Evolutionary conservation across 2,113 vertebrate genomes (phyloP), one percentile per base, ranked within the genome.

Genomic region (Phocoena sinus): DNA sequence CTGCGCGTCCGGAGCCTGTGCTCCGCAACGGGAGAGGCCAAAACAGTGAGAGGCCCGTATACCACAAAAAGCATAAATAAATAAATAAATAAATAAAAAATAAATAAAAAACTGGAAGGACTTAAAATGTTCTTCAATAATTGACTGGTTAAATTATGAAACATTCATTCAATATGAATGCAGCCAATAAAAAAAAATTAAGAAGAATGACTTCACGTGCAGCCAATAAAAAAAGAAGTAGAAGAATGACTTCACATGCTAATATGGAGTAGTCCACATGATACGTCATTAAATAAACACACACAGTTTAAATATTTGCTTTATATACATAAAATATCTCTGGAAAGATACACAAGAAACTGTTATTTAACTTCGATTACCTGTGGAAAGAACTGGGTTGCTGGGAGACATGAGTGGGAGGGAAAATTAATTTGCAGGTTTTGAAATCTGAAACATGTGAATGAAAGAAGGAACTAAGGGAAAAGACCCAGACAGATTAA

Each of bases 361-460:
- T 38, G n/a, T 74, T 53, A 53, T 6, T 53, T 71, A 95, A 86
- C 44, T 70, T 79, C 41, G 3, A 92, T 56, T 70, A 92, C 63
- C 58, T 44, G 14, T n/a, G 38, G 31, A 62, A 89, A 95, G 31
- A 90, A 68, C 36, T 47, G 3, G 21, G 74, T 12, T 91, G 60
- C 82, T 93, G 28, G 60, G 33, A 95, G 63, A 92, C 38, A 41
- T 3, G 0, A 18, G 15, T n/a, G 23, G 41, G 28, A 84, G 47
- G 17, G 14, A 73, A 88, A 73, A 81, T n/a, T 56, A 71, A 89
- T 74, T 53, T 67, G 25, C 9, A 92, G 67, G 58, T 92, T 73
- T 85, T 47, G 60, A 87, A 92, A 96, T 82, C 36, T 94, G 63
- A 97, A 96, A 91, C 68, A 63, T 82, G 31, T 91, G 67, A 96